Evolutionary conservation across 2,888 invertebrate genomes (phyloP), one percentile per base, ranked within the genome.

Genomic region (Hololepta plana): DNA sequence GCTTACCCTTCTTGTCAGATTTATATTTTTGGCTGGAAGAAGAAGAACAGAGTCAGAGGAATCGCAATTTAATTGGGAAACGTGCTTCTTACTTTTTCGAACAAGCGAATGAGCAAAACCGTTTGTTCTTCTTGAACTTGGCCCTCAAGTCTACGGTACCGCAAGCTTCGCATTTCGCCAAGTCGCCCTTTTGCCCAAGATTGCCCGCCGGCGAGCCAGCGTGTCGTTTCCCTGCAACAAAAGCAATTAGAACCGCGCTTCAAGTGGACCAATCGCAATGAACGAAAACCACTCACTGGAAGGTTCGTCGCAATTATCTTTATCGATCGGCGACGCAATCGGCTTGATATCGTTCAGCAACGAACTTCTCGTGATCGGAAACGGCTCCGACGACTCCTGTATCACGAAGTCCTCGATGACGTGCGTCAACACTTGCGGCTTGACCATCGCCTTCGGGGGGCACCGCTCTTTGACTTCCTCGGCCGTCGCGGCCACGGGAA

Each of bases 341-440:
- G 49, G 46, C 35, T 58, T 57, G 28, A 53, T 37, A 35, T 55
- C 55, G 8, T 48, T 47, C 33, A 55, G 41, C 20, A 56, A 37
- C 17, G 49, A 48, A 28, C 47, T 51, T 32, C 53, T 40, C n/a
- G 50, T 80, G 26, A 90, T 84, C 30, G 85, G 81, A 47, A 87
- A 87, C 0, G 87, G 87, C 53, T 85, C 85, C 2, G 75, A 77
- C 1, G 84, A 87, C 60, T 95, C 95, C 51, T 91, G 90, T 38
- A 95, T 93, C 4, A 95, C 84, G 53, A 88, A 93, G 26, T 91
- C 93, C 50, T 91, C 93, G 34, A 95, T 93, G 12, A 93, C 87
- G 50, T 95, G 95, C 0, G 93, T 93, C 26, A 95, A 59, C 4
- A 95, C 85, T 47, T 90, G 88, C 0, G 91, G 91, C 50, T 90